These are phyloP conservation scores for Catocala sponsa DNA, from an alignment of 2,888 invertebrate genomes.

Conservation along the genomic window DNA sequence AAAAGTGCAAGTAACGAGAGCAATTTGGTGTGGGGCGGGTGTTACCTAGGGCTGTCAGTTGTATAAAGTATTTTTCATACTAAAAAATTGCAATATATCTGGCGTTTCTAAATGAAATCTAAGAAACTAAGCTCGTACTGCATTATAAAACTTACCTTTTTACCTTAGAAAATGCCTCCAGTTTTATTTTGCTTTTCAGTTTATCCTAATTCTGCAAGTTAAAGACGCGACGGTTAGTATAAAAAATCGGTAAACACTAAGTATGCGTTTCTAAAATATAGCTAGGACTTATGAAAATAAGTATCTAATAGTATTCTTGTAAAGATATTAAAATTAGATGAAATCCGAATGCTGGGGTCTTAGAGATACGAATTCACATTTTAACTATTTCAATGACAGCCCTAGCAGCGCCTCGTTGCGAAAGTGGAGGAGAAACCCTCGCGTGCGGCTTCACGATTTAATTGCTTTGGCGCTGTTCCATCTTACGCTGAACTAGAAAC, in stretches of 20 bases:
- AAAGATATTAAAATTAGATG: no score
- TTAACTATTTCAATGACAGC: slow-evolving; percentile 10
- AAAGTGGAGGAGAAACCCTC: slow-evolving; percentile 58
- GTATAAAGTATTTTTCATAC: background rate
- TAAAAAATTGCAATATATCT: background rate
- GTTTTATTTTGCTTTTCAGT: no score
- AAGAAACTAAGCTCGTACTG: background rate
- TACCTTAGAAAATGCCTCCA: no score
- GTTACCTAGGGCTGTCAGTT: slow-evolving; percentile 22
- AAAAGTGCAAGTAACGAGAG: slow-evolving; percentile 78
- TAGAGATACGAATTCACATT: no score
- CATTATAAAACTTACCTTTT: no score
- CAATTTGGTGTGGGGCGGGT: slow-evolving; percentile 59
- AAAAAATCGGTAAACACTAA: no score
- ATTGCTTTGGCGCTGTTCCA: slow-evolving; percentile 85
- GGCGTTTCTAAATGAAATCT: background rate
- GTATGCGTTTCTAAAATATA: no score
- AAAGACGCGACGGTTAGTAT: no score
- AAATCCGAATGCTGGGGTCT: no score
- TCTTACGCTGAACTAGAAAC: slow-evolving; percentile 49
- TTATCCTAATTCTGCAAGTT: no score
- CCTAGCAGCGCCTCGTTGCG: slow-evolving; percentile 38
- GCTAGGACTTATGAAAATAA: no score
- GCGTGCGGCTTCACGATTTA: slow-evolving; percentile 75
- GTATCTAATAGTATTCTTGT: no score